Evolutionary conservation across 2,797 vertebrate species (phyloP).

Genomic region (Bovichtus diacanthus): DNA sequence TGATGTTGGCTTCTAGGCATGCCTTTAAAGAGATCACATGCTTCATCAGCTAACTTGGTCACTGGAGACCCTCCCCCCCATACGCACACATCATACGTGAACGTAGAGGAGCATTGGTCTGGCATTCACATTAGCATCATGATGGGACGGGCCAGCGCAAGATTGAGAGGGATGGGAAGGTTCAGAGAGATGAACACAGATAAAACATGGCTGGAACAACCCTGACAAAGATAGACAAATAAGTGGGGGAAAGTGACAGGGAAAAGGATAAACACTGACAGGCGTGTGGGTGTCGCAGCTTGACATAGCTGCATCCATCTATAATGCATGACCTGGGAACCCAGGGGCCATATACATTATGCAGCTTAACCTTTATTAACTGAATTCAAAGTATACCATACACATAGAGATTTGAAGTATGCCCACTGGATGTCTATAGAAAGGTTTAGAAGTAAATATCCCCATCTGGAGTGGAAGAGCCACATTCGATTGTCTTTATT

Average conservation of each 20-base stretch:
- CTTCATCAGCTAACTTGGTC: constrained; percentile 82
- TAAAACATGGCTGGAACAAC: constrained; percentile 12
- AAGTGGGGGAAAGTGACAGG: constrained; percentile 42
- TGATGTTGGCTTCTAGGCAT: constrained; percentile 54
- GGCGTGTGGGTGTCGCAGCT: constrained; percentile 65
- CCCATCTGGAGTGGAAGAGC: neutral
- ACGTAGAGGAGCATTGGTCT: neutral
- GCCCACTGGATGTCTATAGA: constrained; percentile 12
- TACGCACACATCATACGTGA: constrained; percentile 16
- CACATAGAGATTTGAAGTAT: constrained; percentile 20
- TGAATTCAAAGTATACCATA: constrained; percentile 40
- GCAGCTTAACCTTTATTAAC: constrained; percentile 55
- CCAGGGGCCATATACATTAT: constrained; percentile 57
- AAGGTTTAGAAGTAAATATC: constrained; percentile 24
- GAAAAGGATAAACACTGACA: constrained; percentile 42
- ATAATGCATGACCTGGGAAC: constrained; percentile 69
- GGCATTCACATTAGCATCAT: constrained; percentile 33
- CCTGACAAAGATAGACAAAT: constrained; percentile 36
- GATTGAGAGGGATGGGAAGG: constrained; percentile 26
- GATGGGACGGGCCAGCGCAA: constrained; percentile 1
- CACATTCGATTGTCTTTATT: constrained; percentile 11
- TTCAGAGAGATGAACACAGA: constrained; percentile 18
- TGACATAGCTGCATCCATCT: constrained; percentile 63
- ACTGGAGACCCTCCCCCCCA: constrained; percentile 59
- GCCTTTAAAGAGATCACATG: constrained; percentile 80